A percentile compares a stretch with the other conserved stretches of the same genome.
phyloP scores from a whole-genome alignment of 1,140 invertebrate genomes.

The Monomorium pharaonis region DNA sequence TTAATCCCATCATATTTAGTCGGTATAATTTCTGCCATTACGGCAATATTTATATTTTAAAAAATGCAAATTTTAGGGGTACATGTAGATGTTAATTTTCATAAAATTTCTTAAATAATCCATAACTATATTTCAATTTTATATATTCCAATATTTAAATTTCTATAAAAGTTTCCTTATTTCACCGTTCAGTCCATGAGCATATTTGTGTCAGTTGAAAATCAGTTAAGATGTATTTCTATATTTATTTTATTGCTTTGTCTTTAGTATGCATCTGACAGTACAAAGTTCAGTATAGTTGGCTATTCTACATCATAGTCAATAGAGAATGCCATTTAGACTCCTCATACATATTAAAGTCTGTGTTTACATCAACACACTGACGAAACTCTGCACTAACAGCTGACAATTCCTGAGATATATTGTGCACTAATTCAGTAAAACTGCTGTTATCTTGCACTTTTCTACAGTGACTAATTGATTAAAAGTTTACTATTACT shows the following conservation, averaged over 20 bases:
- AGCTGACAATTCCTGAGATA: constrained; percentile 18
- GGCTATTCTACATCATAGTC: constrained; percentile 39
- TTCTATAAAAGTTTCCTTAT: background rate
- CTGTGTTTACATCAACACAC: constrained; percentile 22
- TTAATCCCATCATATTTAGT: background rate
- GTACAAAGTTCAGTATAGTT: constrained; percentile 5
- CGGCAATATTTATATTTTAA: background rate
- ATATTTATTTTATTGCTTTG: background rate
- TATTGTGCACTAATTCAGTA: constrained; percentile 1
- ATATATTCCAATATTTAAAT: background rate
- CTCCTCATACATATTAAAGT: constrained; percentile 42
- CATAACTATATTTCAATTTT: background rate
- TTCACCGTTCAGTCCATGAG: too few relatives aligned
- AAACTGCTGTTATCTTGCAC: background rate
- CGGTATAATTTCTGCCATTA: background rate
- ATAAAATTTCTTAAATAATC: background rate
- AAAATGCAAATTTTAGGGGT: background rate
- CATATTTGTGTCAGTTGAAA: background rate
- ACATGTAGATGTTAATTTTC: background rate
- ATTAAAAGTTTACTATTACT: background rate
- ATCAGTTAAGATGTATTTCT: background rate
- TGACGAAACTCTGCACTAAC: constrained; percentile 25
- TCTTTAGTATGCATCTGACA: background rate
- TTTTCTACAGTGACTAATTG: background rate
- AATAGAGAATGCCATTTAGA: constrained; percentile 33